Percentiles rank a stretch among this genome's conserved stretches.
phyloP scores from a whole-genome alignment of 2,888 invertebrate species.

The Apotomis betuletana region DNA sequence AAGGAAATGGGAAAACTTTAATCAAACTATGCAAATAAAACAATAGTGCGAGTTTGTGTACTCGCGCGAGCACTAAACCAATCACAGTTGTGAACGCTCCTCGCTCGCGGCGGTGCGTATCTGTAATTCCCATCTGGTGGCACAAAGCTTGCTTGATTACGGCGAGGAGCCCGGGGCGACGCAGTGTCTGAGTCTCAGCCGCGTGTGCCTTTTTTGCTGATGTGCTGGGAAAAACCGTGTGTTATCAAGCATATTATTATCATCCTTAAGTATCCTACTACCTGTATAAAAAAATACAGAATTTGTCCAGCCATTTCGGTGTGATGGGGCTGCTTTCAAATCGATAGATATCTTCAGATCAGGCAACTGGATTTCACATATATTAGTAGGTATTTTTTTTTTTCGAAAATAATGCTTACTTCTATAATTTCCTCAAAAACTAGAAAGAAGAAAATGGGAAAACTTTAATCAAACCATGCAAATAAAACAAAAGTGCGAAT shows the following conservation, averaged over 20 bases:
- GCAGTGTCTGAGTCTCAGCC: slow-evolving; percentile 64
- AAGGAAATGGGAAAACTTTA: slow-evolving; percentile 17
- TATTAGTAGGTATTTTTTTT: too few relatives aligned
- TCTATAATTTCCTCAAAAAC: too few relatives aligned
- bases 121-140: slow-evolving; percentile 76
- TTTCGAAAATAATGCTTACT: too few relatives aligned
- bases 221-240: slow-evolving; percentile 30
- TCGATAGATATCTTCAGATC: too few relatives aligned
- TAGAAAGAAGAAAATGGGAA: slow-evolving; percentile 16
- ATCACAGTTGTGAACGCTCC: slow-evolving; percentile 26
- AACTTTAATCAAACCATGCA: slow-evolving; percentile 26
- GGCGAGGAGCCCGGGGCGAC: slow-evolving; percentile 68
- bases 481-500: slow-evolving; percentile 32
- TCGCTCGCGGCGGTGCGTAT: slow-evolving; percentile 59
- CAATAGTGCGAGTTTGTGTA: slow-evolving; percentile 31
- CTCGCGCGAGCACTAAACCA: slow-evolving; percentile 35
- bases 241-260: too few relatives aligned
- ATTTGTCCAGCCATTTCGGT: too few relatives aligned
- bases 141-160: slow-evolving; percentile 79
- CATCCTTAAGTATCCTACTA: too few relatives aligned
- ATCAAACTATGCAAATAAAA: slow-evolving; percentile 29
- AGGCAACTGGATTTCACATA: too few relatives aligned
- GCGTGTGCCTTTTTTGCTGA: slow-evolving; percentile 66
- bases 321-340: too few relatives aligned
- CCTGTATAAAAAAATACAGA: too few relatives aligned